Percentiles rank a stretch among this genome's conserved stretches.
Evolutionary conservation across 2,113 vertebrate genomes (phyloP).

Genomic region (Pterocles gutturalis): DNA sequence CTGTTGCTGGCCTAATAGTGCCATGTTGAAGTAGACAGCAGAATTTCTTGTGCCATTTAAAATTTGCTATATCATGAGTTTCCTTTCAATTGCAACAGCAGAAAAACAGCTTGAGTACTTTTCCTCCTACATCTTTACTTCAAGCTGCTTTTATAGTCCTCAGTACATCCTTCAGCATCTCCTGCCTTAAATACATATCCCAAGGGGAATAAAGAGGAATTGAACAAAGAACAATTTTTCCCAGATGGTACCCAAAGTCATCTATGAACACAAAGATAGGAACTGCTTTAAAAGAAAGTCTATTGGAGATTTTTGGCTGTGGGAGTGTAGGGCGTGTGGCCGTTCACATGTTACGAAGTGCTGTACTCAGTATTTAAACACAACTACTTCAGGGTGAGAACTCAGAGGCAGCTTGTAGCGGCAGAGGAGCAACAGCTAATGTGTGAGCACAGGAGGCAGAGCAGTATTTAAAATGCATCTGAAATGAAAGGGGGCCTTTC

Average conservation of each 20-base stretch:
- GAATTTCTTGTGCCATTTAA: conserved; percentile 54
- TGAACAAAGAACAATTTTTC: conserved; percentile 21
- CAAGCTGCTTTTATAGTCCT: conserved; percentile 58
- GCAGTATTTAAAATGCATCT: not conserved
- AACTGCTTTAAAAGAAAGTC: conserved; percentile 19
- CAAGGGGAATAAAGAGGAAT: conserved; percentile 33
- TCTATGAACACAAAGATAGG: not conserved
- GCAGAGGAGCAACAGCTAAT: not conserved
- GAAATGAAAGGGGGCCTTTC: conserved; percentile 17
- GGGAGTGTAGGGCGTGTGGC: not conserved
- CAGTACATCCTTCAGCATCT: conserved; percentile 52
- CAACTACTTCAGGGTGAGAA: not conserved
- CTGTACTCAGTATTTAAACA: not conserved
- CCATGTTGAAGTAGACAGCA: conserved; percentile 57
- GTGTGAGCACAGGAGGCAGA: not conserved
- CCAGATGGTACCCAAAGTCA: conserved; percentile 40
- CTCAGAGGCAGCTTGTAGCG: not conserved
- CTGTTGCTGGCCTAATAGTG: conserved; percentile 61
- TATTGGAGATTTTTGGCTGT: not conserved
- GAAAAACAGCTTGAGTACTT: conserved; percentile 71
- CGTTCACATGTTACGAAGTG: not conserved
- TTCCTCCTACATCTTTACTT: conserved; percentile 67
- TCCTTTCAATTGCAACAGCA: conserved; percentile 67
- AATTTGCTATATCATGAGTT: conserved; percentile 68
- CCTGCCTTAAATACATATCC: conserved; percentile 44